Percentiles rank a stretch among this genome's conserved stretches.
Conservation (phyloP, 2,888 invertebrate genomes). For the Cyrtodaria siliqua region DNA sequence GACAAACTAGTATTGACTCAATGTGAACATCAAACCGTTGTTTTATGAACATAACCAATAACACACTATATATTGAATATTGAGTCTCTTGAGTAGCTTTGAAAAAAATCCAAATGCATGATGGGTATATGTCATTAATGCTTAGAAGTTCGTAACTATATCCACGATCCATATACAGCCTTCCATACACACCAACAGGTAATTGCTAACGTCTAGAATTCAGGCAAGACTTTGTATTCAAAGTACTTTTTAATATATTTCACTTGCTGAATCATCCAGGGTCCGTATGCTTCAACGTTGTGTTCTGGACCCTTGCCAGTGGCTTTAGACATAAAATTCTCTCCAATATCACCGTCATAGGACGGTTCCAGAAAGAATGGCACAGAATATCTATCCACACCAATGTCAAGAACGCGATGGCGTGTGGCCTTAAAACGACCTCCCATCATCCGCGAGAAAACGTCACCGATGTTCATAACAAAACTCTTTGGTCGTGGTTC, state of each 20-base stretch:
- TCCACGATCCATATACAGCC: too few species aligned
- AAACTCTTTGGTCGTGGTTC: conserved; percentile 67
- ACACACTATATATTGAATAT: too few species aligned
- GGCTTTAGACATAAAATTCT: conserved; percentile 64
- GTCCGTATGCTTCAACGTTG: conserved; percentile 67
- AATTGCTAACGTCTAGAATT: conserved; percentile 39
- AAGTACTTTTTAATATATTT: conserved; percentile 66
- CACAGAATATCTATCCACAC: conserved; percentile 68
- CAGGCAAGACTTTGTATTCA: conserved; percentile 66
- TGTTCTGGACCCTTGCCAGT: conserved; percentile 61
- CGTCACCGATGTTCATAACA: conserved; percentile 77
- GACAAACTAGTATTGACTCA: too few species aligned
- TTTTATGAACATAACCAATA: too few species aligned
- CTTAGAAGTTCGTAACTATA: too few species aligned
- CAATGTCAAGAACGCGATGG: conserved; percentile 75
- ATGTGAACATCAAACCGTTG: too few species aligned
- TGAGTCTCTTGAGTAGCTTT: too few species aligned
- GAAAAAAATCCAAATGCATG: too few species aligned
- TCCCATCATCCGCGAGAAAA: conserved; percentile 71
- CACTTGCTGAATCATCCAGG: conserved; percentile 68
- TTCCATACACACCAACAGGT: too few species aligned
- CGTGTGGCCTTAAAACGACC: conserved; percentile 73
- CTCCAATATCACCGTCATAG: conserved; percentile 69
- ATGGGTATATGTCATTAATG: too few species aligned
- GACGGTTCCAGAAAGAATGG: conserved; percentile 76